These are phyloP conservation scores for Enoplosus armatus DNA, from an alignment of 2,797 vertebrate genomes.

Conservation along the genomic window DNA sequence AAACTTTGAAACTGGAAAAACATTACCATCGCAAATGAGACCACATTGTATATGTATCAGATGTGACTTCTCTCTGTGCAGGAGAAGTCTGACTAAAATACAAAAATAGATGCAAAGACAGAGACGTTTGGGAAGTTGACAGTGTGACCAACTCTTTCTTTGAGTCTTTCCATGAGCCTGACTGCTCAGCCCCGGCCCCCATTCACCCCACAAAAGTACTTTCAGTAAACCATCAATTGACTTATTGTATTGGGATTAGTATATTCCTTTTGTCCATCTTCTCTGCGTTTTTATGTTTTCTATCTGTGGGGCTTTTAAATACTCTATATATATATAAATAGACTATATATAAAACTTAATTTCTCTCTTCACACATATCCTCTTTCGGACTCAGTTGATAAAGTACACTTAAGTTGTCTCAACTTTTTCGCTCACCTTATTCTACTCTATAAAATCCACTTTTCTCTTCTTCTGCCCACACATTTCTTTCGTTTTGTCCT, in stretches of 20 bases:
- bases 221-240: conserved; percentile 20
- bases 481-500: not conserved
- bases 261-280: conserved; percentile 27
- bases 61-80: not conserved
- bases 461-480: not conserved
- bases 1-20: conserved; percentile 29
- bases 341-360: not conserved
- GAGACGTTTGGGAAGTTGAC: conserved; percentile 19
- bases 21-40: conserved; percentile 11
- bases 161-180: conserved; percentile 19
- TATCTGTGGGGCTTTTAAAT: conserved; percentile 15
- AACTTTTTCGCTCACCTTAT: not conserved
- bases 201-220: conserved; percentile 36
- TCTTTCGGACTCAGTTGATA: not conserved
- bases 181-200: not conserved
- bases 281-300: conserved; percentile 15
- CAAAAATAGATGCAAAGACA: not conserved
- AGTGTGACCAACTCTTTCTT: conserved; percentile 24
- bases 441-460: conserved; percentile 3
- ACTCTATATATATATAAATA: not conserved
- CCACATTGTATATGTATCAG: not conserved
- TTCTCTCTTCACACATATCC: not conserved
- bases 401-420: not conserved
- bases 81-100: conserved; percentile 16
- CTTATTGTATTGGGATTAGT: conserved; percentile 44